Evolutionary conservation across 2,888 invertebrate species (phyloP).

Genomic region (Anthrax anthrax): DNA sequence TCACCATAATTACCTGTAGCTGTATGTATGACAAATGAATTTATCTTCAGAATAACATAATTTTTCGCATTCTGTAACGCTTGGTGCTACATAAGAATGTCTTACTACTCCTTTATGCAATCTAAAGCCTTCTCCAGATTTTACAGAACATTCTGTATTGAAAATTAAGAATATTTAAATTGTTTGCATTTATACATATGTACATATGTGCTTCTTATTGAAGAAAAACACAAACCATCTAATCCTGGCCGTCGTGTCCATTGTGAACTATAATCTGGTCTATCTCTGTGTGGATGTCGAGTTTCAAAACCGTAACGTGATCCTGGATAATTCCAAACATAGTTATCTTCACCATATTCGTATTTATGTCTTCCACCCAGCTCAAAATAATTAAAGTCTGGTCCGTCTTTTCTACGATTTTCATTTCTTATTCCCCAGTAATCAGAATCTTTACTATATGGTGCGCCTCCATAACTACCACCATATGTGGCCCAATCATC

Average conservation of each 20-base stretch:
- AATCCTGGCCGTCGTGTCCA: conserved; percentile 34
- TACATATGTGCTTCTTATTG: not conserved
- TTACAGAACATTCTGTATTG: conserved; percentile 54
- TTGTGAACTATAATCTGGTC: conserved; percentile 27
- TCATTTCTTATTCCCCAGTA: conserved; percentile 40
- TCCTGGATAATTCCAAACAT: conserved; percentile 37
- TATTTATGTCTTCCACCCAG: conserved; percentile 32
- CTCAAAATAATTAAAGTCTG: conserved; percentile 33
- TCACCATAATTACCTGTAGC: conserved; percentile 49
- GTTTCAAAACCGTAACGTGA: conserved; percentile 27
- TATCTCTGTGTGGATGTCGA: conserved; percentile 15
- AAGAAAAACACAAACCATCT: conserved; percentile 23
- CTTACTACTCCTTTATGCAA: conserved; percentile 52
- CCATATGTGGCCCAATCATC: conserved; percentile 47
- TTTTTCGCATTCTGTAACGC: conserved; percentile 61
- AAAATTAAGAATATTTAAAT: not conserved
- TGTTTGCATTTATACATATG: too few relatives aligned
- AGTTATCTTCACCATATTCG: conserved; percentile 25
- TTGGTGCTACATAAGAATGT: conserved; percentile 47
- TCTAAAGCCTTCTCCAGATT: conserved; percentile 60
- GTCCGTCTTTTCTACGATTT: conserved; percentile 25
- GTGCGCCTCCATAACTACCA: conserved; percentile 37
- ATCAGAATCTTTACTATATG: conserved; percentile 30
- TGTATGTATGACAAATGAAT: conserved; percentile 62
- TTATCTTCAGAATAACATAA: conserved; percentile 56